Base-by-base conservation (phyloP, 2,888 invertebrate genomes). In the Lingula anatina region DNA sequence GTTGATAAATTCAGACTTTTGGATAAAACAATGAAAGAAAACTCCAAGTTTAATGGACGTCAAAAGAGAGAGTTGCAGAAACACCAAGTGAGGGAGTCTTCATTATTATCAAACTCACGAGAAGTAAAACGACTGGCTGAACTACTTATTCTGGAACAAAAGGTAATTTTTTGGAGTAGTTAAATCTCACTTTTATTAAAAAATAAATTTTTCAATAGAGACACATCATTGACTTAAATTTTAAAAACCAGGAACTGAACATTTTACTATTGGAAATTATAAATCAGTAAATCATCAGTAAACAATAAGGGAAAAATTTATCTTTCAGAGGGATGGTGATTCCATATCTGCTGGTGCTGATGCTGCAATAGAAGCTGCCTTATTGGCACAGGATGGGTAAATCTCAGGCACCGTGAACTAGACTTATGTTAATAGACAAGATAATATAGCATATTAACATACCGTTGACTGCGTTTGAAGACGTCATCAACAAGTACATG, bases 101-200 rank as follows among this genome's bases (percentile, higher is more conserved):
- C 64, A 1, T 56, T 74, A 4, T 54, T 74, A 37, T 43, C 64
- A n/a, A 68, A 70, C 46, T 62, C 65, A 1, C 57, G 59, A 42
- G 70, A 73, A 49, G 68, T 73, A 24, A 72, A 70, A 51, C 54
- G 68, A 27, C 58, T 74, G 15, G 64, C 68, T 54, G 70, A 74
- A 40, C 64, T 74, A 9, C 63, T 74, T 23, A 65, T 73, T 43
- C 55, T 74, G 36, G 73, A 73, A 51, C 68, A 66, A 36, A 62
- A 63, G 58, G 71, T 72, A 52, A 54, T 63, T 37, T 21, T 3
- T n/a, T n/a, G n/a, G n/a, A n/a, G n/a, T n/a, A n/a, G n/a, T n/a
- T n/a, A n/a, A n/a, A n/a, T n/a, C n/a, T n/a, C n/a, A n/a, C n/a
- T n/a, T n/a, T n/a, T n/a, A n/a, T n/a, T n/a, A n/a, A n/a, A n/a